Base-by-base conservation (phyloP, 2,113 vertebrate species). In the Tachuris rubrigastra region DNA sequence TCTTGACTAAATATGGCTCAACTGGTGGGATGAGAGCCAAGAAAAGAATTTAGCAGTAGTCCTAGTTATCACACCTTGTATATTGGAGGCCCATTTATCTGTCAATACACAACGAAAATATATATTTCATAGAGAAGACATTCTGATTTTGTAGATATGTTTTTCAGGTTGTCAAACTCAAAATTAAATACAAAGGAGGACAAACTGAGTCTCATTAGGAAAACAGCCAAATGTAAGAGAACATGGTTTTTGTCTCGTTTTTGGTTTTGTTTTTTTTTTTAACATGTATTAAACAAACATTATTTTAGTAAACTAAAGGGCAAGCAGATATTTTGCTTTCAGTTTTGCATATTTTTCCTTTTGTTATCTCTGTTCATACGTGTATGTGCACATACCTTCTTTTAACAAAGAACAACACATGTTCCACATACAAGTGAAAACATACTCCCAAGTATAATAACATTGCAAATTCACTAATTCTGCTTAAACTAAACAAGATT, bases 1-100 rank as follows among this genome's bases (percentile, higher is more conserved):
- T 89, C 74, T 67, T 89, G 37, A 73, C 85, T 79, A 82, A 89
- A 87, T 42, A 30, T 81, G 86, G 90, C 33, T 92, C 86, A 65
- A 56, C 84, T 81, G 52, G 35, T 84, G 60, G 93, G 86, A 87
- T 1, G 3, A 39, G 65, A 87, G 91, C 83, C 94, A 95, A 89
- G 44, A 85, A 82, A 81, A 85, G 5, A 85, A 88, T 89, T 83
- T 81, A 94, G 25, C 59, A 44, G 71, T 31, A 86, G 44, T 75
- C 14, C 22, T 44, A 44, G 12, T 59, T 86, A 90, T 72, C 59
- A 78, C 52, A 90, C 65, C 72, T 94, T 86, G 63, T 86, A 44
- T 74, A 65, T 14, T 37, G 22, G 39, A 68, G n/a, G 44, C 60
- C 39, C 20, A 78, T 84, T 86, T 90, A 77, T 86, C 67, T n/a